phyloP scores from a whole-genome alignment of 2,113 vertebrate genomes.

The Illadopsis cleaveri region DNA sequence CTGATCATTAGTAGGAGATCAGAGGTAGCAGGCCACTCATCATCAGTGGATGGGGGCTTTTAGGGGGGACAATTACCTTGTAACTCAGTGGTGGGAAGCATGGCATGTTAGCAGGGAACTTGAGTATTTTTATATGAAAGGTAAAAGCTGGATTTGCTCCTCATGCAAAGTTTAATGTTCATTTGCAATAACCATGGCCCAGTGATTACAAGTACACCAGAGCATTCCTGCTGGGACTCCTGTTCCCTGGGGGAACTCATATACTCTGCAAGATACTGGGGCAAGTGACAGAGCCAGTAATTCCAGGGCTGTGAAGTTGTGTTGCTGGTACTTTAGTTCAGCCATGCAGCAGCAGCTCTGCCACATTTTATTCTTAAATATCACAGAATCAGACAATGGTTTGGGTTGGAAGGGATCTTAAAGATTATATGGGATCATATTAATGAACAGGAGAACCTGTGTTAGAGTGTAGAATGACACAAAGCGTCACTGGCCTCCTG shows the following conservation, averaged over 20 bases:
- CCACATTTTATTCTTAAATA: background rate
- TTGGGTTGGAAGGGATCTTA: background rate
- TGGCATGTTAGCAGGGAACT: background rate
- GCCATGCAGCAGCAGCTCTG: background rate
- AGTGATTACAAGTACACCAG: background rate
- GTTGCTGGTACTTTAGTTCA: background rate
- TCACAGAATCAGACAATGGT: background rate
- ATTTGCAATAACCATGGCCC: background rate
- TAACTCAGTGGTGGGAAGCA: background rate
- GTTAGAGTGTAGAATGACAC: background rate
- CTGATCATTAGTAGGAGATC: background rate
- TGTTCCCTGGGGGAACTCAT: background rate
- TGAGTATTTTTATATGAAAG: background rate
- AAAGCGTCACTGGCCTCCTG: background rate
- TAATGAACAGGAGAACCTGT: background rate
- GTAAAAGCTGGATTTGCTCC: background rate
- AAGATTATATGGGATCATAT: background rate
- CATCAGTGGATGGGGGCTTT: background rate
- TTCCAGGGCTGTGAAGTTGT: background rate
- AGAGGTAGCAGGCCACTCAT: background rate
- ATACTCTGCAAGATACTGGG: background rate
- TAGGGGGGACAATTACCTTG: background rate
- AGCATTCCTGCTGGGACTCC: background rate
- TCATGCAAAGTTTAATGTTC: background rate
- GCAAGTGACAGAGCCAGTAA: background rate